Percentiles rank a stretch among this genome's conserved stretches.
phyloP scores from a whole-genome alignment of 2,797 vertebrate species.

The Hafferia zeledoni region DNA sequence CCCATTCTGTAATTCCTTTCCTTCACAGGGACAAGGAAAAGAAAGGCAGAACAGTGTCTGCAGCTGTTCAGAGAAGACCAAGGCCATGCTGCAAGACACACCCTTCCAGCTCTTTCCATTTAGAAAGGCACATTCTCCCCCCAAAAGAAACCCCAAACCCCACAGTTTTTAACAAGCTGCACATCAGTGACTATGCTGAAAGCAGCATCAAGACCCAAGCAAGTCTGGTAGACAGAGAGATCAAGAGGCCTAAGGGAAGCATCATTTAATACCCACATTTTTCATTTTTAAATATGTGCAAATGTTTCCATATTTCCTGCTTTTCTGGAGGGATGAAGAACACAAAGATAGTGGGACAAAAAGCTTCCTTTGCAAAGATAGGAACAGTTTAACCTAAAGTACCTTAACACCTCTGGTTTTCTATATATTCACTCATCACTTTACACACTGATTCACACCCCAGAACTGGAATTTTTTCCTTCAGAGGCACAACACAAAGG shows the following conservation, averaged over 20 bases:
- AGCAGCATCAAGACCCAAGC: not conserved
- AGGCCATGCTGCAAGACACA: not conserved
- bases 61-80: not conserved
- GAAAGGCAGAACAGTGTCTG: not conserved
- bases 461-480: not conserved
- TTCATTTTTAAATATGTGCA: not conserved
- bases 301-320: not conserved
- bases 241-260: not conserved
- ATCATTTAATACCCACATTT: not conserved
- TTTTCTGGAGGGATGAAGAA: not conserved
- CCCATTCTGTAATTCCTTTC: not conserved
- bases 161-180: not conserved
- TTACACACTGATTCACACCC: not conserved
- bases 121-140: not conserved
- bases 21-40: not conserved
- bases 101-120: not conserved
- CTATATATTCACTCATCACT: not conserved
- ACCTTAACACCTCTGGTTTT: not conserved
- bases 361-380: not conserved
- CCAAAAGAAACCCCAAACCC: rapidly evolving
- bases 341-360: not conserved
- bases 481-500: not conserved
- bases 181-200: not conserved
- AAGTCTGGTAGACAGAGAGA: no score
- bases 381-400: not conserved